Evolutionary conservation across 2,888 invertebrate genomes (phyloP).

Genomic region (Dione vanillae): DNA sequence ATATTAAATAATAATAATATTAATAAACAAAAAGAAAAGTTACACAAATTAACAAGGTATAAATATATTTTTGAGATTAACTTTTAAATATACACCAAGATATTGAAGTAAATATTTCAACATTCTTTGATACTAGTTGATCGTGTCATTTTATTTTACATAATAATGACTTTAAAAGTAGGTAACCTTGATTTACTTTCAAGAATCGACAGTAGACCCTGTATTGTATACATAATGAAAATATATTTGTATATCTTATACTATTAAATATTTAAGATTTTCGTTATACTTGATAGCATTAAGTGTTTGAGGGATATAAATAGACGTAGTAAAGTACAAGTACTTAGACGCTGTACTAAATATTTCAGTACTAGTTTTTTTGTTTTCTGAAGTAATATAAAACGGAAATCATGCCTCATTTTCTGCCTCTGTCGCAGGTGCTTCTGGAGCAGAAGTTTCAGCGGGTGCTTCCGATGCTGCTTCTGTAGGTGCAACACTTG

Average conservation of each 20-base stretch:
- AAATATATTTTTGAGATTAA: not conserved
- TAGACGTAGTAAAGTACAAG: not conserved
- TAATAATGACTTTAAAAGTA: conserved; percentile 40
- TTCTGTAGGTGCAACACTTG: conserved; percentile 73
- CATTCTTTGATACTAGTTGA: conserved; percentile 35
- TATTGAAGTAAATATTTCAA: conserved; percentile 29
- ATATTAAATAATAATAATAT: no score
- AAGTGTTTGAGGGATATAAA: not conserved
- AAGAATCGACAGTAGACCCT: conserved; percentile 31
- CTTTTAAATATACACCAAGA: conserved; percentile 6
- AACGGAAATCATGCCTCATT: conserved; percentile 56
- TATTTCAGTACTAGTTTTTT: no score
- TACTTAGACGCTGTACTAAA: no score
- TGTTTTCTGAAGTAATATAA: not conserved
- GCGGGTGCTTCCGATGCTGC: conserved; percentile 74
- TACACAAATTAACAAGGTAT: not conserved
- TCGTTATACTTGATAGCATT: not conserved
- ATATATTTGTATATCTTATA: conserved; percentile 12
- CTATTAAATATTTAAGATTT: not conserved
- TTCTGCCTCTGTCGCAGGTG: conserved; percentile 65
- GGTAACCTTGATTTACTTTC: conserved; percentile 49
- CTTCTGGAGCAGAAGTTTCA: conserved; percentile 70
- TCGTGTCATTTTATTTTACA: conserved; percentile 32
- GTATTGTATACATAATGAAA: conserved; percentile 34
- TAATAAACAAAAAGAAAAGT: not conserved